A percentile compares a stretch with the other conserved stretches of the same genome.
phyloP scores from a whole-genome alignment of 2,113 vertebrate species.

The Haemorhous mexicanus region DNA sequence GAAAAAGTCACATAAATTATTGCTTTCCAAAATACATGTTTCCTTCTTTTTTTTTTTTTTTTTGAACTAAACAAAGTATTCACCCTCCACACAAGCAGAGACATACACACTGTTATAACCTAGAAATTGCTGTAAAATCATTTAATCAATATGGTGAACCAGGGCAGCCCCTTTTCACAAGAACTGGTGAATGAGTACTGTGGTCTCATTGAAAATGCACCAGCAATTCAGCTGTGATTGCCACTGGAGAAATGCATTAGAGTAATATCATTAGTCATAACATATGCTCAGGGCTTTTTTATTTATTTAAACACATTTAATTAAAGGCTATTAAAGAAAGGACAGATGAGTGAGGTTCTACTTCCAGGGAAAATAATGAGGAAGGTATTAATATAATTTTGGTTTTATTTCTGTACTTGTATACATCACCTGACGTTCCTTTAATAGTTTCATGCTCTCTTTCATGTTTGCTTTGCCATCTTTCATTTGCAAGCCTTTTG shows the following conservation, averaged over 20 bases:
- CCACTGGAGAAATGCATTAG: background rate
- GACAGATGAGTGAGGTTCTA: background rate
- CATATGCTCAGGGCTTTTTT: background rate
- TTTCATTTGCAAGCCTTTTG: conserved; percentile 28
- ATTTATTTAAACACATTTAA: conserved; percentile 1
- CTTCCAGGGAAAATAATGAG: background rate
- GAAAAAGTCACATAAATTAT: background rate
- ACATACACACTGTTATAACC: background rate
- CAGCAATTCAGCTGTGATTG: background rate
- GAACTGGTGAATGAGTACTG: background rate
- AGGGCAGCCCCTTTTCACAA: background rate
- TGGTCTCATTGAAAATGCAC: background rate
- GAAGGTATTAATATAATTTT: background rate
- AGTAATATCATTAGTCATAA: background rate
- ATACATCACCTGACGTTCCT: background rate
- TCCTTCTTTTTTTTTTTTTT: background rate
- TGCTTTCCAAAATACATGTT: background rate
- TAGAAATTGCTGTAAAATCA: background rate
- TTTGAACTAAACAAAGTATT: background rate
- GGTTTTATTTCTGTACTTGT: background rate
- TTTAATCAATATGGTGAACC: background rate
- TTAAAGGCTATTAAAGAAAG: background rate
- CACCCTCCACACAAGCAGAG: too few relatives aligned
- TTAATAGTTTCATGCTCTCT: background rate
- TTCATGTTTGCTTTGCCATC: background rate